Conservation (phyloP, 2,113 vertebrate genomes). For the Amblyopsis rosae region DNA sequence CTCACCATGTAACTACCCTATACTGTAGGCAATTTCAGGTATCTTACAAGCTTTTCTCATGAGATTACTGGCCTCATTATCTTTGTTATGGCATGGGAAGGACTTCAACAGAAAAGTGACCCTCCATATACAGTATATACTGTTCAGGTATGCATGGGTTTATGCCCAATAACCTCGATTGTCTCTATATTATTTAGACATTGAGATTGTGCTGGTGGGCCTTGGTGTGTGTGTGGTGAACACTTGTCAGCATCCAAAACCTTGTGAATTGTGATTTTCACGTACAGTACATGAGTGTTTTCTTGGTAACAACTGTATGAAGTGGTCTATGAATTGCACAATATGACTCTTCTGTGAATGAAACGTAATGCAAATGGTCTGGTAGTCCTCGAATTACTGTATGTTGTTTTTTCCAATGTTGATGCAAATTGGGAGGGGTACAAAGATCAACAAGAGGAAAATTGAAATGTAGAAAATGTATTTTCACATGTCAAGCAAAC, state of each 20-base stretch:
- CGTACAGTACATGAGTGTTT: slow-evolving; percentile 33
- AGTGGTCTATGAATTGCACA: slow-evolving; percentile 47
- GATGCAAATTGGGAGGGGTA: too few relatives aligned
- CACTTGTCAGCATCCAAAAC: slow-evolving; percentile 5
- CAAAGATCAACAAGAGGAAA: too few relatives aligned
- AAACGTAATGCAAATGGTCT: too few relatives aligned
- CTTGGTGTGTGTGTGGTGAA: neutral
- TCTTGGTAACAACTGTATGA: slow-evolving; percentile 8
- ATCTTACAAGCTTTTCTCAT: neutral
- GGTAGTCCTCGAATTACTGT: too few relatives aligned
- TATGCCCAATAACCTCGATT: slow-evolving; percentile 18
- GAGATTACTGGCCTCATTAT: neutral
- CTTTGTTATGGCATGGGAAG: neutral
- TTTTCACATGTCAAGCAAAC: neutral
- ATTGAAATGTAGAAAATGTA: too few relatives aligned
- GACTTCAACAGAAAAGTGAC: neutral
- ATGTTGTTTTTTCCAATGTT: too few relatives aligned
- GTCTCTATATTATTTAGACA: slow-evolving; percentile 15
- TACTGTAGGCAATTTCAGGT: neutral
- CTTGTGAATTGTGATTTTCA: slow-evolving; percentile 13
- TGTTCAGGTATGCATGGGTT: slow-evolving; percentile 2
- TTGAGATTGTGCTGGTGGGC: slow-evolving; percentile 7
- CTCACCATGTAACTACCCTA: neutral
- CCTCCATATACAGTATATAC: slow-evolving; percentile 16
- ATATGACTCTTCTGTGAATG: neutral